Evolutionary conservation across 2,113 vertebrate species (phyloP).

Genomic region (Nibea coibor): DNA sequence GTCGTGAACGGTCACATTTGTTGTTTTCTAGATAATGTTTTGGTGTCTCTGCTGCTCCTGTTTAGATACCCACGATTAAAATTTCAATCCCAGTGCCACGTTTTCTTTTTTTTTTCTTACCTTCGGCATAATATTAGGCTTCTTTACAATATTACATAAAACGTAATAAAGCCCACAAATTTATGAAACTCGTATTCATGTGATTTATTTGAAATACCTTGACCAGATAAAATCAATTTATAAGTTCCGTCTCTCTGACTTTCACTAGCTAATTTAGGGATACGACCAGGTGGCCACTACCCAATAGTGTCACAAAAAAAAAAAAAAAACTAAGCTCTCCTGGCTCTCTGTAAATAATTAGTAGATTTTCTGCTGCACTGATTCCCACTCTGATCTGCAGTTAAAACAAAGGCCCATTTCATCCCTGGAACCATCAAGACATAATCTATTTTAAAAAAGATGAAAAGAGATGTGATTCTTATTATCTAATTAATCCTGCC

Average conservation of each 20-base stretch:
- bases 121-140: not conserved
- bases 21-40: not conserved
- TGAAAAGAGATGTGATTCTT: conserved; percentile 83
- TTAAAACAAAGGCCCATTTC: conserved; percentile 81
- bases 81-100: not conserved
- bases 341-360: conserved; percentile 76
- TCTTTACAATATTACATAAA: not conserved
- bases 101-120: not conserved
- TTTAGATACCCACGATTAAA: not conserved
- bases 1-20: not conserved
- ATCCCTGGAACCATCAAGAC: conserved; percentile 77
- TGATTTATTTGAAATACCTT: conserved; percentile 14
- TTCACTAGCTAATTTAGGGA: conserved; percentile 32
- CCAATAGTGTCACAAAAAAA: conserved; percentile 39
- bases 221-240: conserved; percentile 17
- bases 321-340: conserved; percentile 47
- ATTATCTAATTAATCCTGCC: conserved; percentile 85
- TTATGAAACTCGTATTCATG: not conserved
- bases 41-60: not conserved
- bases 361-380: conserved; percentile 67
- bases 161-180: not conserved
- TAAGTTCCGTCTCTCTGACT: conserved; percentile 3
- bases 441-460: conserved; percentile 78
- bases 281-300: conserved; percentile 54
- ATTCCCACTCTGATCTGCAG: conserved; percentile 69